Conservation (phyloP, 1,140 invertebrate species). For the Maconellicoccus hirsutus region DNA sequence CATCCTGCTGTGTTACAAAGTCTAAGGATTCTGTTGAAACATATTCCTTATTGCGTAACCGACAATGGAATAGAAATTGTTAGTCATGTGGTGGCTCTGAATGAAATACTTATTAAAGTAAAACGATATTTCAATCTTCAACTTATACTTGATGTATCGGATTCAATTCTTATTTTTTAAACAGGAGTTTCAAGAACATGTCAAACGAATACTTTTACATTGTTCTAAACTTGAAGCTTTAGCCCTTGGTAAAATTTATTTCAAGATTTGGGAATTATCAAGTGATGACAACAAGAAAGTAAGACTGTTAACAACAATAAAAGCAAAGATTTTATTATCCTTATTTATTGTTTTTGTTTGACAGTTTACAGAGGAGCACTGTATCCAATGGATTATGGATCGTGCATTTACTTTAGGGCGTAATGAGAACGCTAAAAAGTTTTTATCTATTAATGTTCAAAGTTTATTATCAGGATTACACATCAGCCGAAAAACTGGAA, state of each 20-base stretch:
- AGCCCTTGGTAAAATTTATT: slow-evolving; percentile 26
- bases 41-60: neutral
- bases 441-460: slow-evolving; percentile 26
- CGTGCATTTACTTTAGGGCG: slow-evolving; percentile 26
- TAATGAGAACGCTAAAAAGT: slow-evolving; percentile 21
- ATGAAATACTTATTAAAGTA: neutral
- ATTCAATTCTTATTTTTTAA: neutral
- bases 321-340: too few species aligned
- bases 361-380: slow-evolving; percentile 27
- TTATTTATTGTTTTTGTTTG: neutral
- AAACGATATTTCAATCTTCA: neutral
- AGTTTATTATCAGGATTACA: slow-evolving; percentile 27
- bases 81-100: neutral
- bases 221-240: slow-evolving; percentile 23
- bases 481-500: slow-evolving; percentile 14
- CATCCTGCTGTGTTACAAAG: neutral
- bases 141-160: neutral
- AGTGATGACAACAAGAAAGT: slow-evolving; percentile 7
- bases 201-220: neutral
- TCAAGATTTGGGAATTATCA: slow-evolving; percentile 24
- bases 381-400: slow-evolving; percentile 29
- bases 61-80: neutral
- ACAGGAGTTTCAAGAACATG: neutral
- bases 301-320: too few species aligned
- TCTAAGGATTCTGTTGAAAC: neutral